Conservation (phyloP, 2,113 vertebrate species). For the Peucedramus taeniatus region DNA sequence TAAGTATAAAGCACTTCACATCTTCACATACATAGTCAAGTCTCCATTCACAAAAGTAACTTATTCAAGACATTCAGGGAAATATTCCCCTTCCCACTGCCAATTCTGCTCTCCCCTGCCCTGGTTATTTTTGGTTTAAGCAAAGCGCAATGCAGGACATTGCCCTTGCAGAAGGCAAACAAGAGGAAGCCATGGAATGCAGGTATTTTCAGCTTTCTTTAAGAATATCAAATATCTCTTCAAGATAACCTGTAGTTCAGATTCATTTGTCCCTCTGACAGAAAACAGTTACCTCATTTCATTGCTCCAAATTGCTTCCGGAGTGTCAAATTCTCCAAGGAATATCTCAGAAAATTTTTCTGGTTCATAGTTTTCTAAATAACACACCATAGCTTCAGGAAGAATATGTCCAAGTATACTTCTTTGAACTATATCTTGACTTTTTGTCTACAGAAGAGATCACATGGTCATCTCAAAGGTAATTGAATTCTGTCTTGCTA, state of each 20-base stretch:
- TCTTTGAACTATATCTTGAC: slow-evolving; percentile 93
- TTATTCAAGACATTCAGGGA: neutral
- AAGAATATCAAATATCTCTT: neutral
- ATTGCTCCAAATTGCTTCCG: slow-evolving; percentile 98
- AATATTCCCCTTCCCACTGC: neutral
- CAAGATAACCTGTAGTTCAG: neutral
- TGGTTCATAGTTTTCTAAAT: slow-evolving; percentile 96
- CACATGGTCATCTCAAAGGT: neutral
- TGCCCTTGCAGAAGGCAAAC: neutral
- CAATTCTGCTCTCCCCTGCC: neutral
- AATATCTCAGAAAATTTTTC: slow-evolving; percentile 99
- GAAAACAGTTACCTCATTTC: slow-evolving; percentile 89
- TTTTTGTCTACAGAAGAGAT: slow-evolving; percentile 81
- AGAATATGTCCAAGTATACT: slow-evolving; percentile 93
- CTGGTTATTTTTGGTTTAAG: neutral
- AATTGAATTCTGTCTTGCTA: neutral
- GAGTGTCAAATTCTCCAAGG: slow-evolving; percentile 97
- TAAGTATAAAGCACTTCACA: neutral
- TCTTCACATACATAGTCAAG: neutral
- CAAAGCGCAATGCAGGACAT: neutral
- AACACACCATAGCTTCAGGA: slow-evolving; percentile 99
- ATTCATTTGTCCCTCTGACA: neutral
- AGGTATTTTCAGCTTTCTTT: neutral
- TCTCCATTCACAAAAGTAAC: neutral
- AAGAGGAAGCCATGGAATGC: neutral